A percentile compares a stretch with the other conserved stretches of the same genome.
Conservation (phyloP, 2,113 vertebrate species). For the Cottus gobio region DNA sequence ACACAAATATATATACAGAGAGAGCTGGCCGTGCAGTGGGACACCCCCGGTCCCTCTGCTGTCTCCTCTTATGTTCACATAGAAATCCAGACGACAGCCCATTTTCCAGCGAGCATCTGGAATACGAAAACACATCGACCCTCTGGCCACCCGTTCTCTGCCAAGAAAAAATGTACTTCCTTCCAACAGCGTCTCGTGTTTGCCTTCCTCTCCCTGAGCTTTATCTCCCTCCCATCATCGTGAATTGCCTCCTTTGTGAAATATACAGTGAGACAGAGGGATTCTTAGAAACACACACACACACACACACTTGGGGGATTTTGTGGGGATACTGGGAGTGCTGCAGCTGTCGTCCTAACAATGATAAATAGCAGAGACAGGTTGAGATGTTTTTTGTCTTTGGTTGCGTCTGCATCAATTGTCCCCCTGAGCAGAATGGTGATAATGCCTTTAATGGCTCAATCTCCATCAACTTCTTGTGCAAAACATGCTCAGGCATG, state of each 20-base stretch:
- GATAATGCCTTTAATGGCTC: conserved; percentile 78
- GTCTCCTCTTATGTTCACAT: conserved; percentile 41
- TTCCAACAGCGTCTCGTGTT: conserved; percentile 32
- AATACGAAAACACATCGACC: conserved; percentile 56
- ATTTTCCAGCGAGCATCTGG: conserved; percentile 57
- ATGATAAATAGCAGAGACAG: conserved; percentile 66
- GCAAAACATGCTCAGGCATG: conserved; percentile 30
- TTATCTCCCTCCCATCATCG: conserved; percentile 47
- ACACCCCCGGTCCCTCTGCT: conserved; percentile 8
- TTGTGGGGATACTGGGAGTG: conserved; percentile 46
- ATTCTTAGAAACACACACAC: conserved; percentile 37
- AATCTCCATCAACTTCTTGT: conserved; percentile 74
- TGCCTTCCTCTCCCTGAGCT: conserved; percentile 16
- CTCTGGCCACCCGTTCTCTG: conserved; percentile 40
- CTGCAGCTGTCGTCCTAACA: conserved; percentile 66
- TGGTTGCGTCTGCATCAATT: conserved; percentile 58
- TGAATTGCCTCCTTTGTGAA: conserved; percentile 53
- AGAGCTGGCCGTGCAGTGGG: conserved; percentile 20
- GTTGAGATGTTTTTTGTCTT: conserved; percentile 58
- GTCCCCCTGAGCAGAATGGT: conserved; percentile 66
- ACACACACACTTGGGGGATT: conserved; percentile 39
- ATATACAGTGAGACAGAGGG: conserved; percentile 39
- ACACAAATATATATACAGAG: conserved; percentile 13
- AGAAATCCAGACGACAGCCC: conserved; percentile 43
- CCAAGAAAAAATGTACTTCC: conserved; percentile 46